phyloP scores from a whole-genome alignment of 2,888 invertebrate genomes.

The Eumerus sabulonum region DNA sequence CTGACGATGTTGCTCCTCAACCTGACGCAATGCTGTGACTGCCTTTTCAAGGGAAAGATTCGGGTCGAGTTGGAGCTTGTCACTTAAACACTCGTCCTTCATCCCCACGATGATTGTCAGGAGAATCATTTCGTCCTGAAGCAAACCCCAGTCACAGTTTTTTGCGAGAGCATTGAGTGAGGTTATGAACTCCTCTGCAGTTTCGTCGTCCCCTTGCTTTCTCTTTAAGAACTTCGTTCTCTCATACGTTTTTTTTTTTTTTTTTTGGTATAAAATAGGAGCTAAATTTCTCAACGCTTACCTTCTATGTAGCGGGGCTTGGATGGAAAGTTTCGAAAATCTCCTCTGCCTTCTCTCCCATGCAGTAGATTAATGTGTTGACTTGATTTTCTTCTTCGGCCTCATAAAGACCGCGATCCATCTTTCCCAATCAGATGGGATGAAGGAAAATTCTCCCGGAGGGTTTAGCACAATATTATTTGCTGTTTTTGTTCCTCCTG shows the following conservation, averaged over 20 bases:
- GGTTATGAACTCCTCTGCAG: conserved; percentile 15
- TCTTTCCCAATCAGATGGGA: conserved; percentile 24
- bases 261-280: conserved; percentile 7
- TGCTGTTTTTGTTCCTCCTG: too few species aligned
- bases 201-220: conserved; percentile 7
- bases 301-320: neutral
- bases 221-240: conserved; percentile 3
- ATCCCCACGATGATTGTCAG: conserved; percentile 15
- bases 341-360: neutral
- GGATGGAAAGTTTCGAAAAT: neutral
- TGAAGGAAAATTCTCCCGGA: conserved; percentile 17
- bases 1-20: conserved; percentile 9
- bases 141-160: conserved; percentile 1
- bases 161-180: conserved; percentile 3
- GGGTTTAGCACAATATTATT: neutral
- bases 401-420: conserved; percentile 13
- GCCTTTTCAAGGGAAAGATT: conserved; percentile 15
- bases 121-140: conserved; percentile 12
- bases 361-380: conserved; percentile 19
- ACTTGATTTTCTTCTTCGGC: conserved; percentile 1
- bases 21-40: conserved; percentile 9
- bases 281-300: too few species aligned
- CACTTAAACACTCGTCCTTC: conserved; percentile 14
- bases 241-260: conserved; percentile 4
- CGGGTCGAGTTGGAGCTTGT: conserved; percentile 11